These are phyloP conservation scores for Callaeas wilsoni DNA, from an alignment of 2,113 vertebrate genomes.

Conservation along the genomic window DNA sequence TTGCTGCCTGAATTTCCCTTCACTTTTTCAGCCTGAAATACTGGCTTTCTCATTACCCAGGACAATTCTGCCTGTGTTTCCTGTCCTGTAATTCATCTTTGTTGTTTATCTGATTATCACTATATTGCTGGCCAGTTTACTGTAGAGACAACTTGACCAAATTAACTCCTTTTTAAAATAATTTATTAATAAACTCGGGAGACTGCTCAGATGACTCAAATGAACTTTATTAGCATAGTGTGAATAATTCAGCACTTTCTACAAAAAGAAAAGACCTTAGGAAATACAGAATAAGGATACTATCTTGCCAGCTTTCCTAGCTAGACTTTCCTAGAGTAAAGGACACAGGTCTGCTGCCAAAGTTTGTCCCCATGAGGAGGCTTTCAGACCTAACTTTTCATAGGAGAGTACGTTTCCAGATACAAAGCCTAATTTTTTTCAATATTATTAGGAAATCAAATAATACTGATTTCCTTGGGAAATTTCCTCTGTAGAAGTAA, in stretches of 20 bases:
- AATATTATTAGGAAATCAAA: background rate
- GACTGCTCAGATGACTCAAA: background rate
- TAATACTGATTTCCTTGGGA: background rate
- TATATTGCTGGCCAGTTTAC: background rate
- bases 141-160: background rate
- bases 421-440: background rate
- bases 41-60: background rate
- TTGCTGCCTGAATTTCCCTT: background rate
- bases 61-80: background rate
- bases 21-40: background rate
- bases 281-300: background rate
- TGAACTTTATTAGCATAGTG: slow-evolving; percentile 24
- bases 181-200: slow-evolving; percentile 28
- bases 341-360: background rate
- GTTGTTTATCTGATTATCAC: background rate
- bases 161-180: background rate
- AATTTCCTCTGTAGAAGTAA: background rate
- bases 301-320: background rate
- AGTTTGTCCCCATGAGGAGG: background rate
- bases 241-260: slow-evolving; percentile 30
- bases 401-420: background rate
- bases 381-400: background rate
- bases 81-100: background rate
- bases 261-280: background rate
- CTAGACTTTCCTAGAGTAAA: background rate